Conservation (phyloP, 2,797 vertebrate genomes). For the Malacoraja senta region DNA sequence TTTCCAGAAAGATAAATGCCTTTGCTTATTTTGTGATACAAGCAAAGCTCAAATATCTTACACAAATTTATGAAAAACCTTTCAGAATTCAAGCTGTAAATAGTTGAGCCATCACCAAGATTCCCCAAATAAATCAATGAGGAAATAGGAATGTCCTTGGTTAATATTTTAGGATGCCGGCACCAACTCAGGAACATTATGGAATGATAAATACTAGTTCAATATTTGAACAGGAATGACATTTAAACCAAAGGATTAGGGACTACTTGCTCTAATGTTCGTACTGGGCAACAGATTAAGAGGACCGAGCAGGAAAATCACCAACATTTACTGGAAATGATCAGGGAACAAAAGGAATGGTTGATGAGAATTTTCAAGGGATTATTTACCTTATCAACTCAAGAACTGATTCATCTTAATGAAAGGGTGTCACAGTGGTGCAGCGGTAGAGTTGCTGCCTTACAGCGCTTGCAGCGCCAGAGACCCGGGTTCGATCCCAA, state of each 20-base stretch:
- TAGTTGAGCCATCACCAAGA: neutral
- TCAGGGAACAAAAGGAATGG: neutral
- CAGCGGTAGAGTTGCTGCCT: no score
- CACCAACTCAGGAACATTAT: neutral
- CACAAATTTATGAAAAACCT: neutral
- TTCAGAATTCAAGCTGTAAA: neutral
- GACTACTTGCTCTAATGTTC: neutral
- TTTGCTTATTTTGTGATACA: neutral
- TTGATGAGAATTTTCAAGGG: neutral
- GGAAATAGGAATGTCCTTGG: neutral
- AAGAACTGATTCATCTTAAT: slow-evolving; percentile 10
- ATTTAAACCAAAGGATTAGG: neutral
- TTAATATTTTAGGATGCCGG: slow-evolving; percentile 9
- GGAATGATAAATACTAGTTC: neutral
- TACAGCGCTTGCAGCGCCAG: no score
- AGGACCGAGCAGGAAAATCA: no score
- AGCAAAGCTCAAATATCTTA: neutral
- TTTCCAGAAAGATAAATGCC: neutral
- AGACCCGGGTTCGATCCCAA: no score
- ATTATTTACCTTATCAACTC: neutral
- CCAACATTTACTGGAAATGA: neutral
- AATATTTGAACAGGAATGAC: neutral
- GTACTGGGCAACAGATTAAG: neutral
- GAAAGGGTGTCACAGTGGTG: no score
- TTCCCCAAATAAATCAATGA: neutral